Evolutionary conservation across 2,888 invertebrate species (phyloP), one percentile per base, ranked within the genome.

Genomic region (Molorchus minor): DNA sequence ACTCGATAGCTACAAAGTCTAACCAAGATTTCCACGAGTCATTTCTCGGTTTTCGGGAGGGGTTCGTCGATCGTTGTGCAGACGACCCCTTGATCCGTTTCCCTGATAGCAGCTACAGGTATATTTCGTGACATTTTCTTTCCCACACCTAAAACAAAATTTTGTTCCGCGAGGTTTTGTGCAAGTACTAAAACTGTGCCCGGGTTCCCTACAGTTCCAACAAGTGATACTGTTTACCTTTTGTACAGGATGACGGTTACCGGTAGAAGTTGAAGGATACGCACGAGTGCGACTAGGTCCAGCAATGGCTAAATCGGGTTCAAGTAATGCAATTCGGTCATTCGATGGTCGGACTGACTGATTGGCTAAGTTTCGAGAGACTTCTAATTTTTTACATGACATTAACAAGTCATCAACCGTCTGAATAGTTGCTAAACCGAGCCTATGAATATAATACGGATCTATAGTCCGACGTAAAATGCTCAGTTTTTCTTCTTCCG

Each of bases 131-230:
- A 41, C 47, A 40, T 47, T 33, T 3, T 4, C 5, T 30, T 17
- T 46, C 13, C 53, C 53, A 16, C 53, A 54, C 5, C 45, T 8
- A 35, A 30, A 58, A 29, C 52, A 58, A 40, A 52, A 44, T 16
- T 52, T 25, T 25, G 1, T n/a, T 5, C 12, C 15, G 3, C 20
- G 12, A 2, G 38, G 20, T 29, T 36, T 44, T 0, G 8, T 10
- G 29, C 45, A 58, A 12, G 13, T 19, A 44, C n/a, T 20, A 36
- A 45, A 52, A 7, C 21, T 30, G 17, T 52, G 45, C 2, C 52
- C 57, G 15, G 8, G n/a, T 17, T 52, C 16, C 2, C 15, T 3
- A 20, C 58, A 58, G 36, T 58, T 58, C 58, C 58, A 58, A 43
- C 53, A 45, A 1, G 21, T 8, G 17, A 40, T 17, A 16, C 1